Evolutionary conservation across 2,797 vertebrate species (phyloP).

Genomic region (Eleutherodactylus coqui): DNA sequence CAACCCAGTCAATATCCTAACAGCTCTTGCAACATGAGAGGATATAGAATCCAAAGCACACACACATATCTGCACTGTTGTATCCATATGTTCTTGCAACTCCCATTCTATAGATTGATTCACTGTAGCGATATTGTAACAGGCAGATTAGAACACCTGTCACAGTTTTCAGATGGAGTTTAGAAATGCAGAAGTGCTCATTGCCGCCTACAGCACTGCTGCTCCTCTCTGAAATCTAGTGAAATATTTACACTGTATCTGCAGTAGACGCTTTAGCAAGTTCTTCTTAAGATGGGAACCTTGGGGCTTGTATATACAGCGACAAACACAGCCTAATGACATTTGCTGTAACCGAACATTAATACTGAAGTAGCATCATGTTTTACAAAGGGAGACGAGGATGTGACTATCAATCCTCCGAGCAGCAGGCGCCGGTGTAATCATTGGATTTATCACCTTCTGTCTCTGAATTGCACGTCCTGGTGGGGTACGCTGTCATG

Average conservation of each 20-base stretch:
- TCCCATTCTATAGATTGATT: not conserved
- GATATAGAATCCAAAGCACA: too few species aligned
- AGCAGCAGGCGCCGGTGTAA: not conserved
- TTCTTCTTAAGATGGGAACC: conserved; percentile 1
- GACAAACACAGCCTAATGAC: not conserved
- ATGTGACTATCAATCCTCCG: not conserved
- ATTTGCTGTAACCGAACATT: conserved; percentile 2
- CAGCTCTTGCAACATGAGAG: too few species aligned
- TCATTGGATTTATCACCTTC: not conserved
- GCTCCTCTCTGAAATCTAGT: not conserved
- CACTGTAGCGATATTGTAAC: not conserved
- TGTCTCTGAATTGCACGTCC: not conserved
- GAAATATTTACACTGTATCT: conserved; percentile 14
- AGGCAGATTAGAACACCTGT: not conserved
- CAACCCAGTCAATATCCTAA: too few species aligned
- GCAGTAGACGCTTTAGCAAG: not conserved
- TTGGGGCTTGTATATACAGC: conserved; percentile 9
- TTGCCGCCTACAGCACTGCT: not conserved
- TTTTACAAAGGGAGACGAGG: not conserved
- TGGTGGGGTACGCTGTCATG: not conserved
- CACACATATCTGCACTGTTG: not conserved
- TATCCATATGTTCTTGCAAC: not conserved
- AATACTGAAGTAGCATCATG: not conserved
- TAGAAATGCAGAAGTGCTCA: not conserved
- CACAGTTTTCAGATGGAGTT: not conserved